Percentiles rank a stretch among this genome's conserved stretches.
phyloP scores from a whole-genome alignment of 2,113 vertebrate species.

The Tetrao urogallus region DNA sequence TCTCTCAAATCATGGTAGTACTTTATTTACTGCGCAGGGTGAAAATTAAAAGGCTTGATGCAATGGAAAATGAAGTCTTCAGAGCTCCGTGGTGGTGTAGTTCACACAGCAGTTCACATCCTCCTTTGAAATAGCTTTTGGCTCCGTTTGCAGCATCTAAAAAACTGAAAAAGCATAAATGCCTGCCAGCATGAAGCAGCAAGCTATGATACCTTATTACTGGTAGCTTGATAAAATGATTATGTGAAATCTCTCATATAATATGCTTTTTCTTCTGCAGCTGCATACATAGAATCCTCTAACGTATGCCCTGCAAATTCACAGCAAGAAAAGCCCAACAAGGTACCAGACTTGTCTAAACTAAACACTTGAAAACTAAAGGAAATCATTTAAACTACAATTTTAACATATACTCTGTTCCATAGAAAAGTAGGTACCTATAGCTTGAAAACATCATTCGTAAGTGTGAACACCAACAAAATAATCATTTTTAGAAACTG shows the following conservation, averaged over 20 bases:
- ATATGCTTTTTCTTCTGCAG: not conserved
- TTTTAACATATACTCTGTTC: not conserved
- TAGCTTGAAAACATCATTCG: not conserved
- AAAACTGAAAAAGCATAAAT: conserved; percentile 28
- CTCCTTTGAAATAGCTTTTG: conserved; percentile 39
- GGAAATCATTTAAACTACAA: not conserved
- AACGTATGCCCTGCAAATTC: not conserved
- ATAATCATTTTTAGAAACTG: not conserved
- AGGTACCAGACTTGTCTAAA: not conserved
- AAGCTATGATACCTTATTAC: not conserved
- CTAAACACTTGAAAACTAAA: not conserved
- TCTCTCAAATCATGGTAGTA: not conserved
- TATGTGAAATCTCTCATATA: not conserved
- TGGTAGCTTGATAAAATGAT: not conserved
- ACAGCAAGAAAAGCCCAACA: not conserved
- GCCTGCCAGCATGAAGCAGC: not conserved
- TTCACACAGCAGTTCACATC: conserved; percentile 34
- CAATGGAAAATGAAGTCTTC: not conserved
- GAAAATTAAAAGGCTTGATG: not conserved
- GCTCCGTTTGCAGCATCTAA: conserved; percentile 22
- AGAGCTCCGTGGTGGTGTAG: not conserved
- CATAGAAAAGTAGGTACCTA: not conserved
- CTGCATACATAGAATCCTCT: not conserved
- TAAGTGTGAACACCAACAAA: not conserved
- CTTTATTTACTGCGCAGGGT: not conserved